Percentiles rank a stretch among this genome's conserved stretches.
Conservation (phyloP, 2,113 vertebrate genomes). For the Eclectus roratus region DNA sequence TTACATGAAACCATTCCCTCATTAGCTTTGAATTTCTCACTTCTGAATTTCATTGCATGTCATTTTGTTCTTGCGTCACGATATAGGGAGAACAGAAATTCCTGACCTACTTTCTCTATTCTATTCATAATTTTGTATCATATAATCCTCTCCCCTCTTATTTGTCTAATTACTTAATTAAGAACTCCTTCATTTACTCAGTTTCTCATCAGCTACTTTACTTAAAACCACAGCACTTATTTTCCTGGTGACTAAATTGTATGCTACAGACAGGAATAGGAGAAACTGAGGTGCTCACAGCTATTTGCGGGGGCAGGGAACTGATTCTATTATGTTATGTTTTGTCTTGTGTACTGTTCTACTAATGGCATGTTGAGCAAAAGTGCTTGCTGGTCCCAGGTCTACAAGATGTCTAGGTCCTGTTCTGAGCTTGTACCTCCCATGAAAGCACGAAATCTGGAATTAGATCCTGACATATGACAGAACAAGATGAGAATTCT, state of each 20-base stretch:
- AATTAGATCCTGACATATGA: background rate
- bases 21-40: conserved; percentile 41
- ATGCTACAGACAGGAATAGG: background rate
- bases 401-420: background rate
- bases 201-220: conserved; percentile 21
- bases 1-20: background rate
- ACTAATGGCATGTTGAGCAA: background rate
- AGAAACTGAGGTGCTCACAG: background rate
- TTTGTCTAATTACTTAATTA: conserved; percentile 55
- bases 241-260: background rate
- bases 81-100: conserved; percentile 28
- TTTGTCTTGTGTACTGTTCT: background rate
- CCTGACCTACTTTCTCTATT: conserved; percentile 48
- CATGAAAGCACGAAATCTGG: background rate
- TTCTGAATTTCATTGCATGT: conserved; percentile 38
- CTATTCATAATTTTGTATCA: conserved; percentile 8
- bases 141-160: conserved; percentile 32
- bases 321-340: background rate
- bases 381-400: background rate
- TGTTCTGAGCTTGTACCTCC: background rate
- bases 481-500: background rate
- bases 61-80: conserved; percentile 15
- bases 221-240: conserved; percentile 18
- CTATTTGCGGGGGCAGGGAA: background rate
- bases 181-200: conserved; percentile 38